phyloP scores from a whole-genome alignment of 2,888 invertebrate genomes.

The Leucania comma region DNA sequence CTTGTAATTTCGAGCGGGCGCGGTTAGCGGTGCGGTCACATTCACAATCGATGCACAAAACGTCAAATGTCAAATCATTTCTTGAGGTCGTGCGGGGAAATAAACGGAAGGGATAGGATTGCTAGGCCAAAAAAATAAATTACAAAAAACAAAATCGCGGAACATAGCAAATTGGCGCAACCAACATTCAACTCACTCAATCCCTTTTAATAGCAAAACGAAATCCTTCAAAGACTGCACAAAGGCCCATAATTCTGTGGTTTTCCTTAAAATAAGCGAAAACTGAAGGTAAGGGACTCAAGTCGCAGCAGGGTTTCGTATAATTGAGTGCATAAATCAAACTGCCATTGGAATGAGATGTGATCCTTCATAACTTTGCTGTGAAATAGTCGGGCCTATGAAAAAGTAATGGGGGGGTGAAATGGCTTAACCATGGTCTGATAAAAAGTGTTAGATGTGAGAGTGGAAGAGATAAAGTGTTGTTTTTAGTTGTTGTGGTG shows the following conservation, averaged over 20 bases:
- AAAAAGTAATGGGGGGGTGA: slow-evolving; percentile 59
- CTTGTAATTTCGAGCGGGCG: too few relatives aligned
- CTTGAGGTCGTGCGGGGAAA: too few relatives aligned
- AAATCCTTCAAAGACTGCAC: slow-evolving; percentile 52
- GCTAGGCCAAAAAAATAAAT: too few relatives aligned
- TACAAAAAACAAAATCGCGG: too few relatives aligned
- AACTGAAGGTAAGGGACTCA: slow-evolving; percentile 58
- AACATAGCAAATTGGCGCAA: too few relatives aligned
- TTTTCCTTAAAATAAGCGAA: slow-evolving; percentile 65
- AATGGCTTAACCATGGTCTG: slow-evolving; percentile 54
- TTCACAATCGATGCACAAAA: too few relatives aligned
- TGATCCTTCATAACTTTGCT: slow-evolving; percentile 75
- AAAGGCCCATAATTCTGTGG: slow-evolving; percentile 50
- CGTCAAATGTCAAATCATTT: too few relatives aligned
- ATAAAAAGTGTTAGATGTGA: slow-evolving; percentile 61
- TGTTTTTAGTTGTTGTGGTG: slow-evolving; percentile 46
- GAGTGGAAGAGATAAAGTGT: slow-evolving; percentile 50
- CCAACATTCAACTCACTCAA: slow-evolving; percentile 20
- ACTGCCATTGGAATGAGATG: slow-evolving; percentile 82
- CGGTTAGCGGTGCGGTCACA: too few relatives aligned
- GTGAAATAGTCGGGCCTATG: slow-evolving; percentile 65
- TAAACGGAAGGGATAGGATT: too few relatives aligned
- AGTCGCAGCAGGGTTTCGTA: slow-evolving; percentile 76
- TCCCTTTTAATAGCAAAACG: slow-evolving; percentile 39
- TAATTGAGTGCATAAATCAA: slow-evolving; percentile 88